Conservation (phyloP, 2,113 vertebrate species). For the Lepisosteus oculatus region DNA sequence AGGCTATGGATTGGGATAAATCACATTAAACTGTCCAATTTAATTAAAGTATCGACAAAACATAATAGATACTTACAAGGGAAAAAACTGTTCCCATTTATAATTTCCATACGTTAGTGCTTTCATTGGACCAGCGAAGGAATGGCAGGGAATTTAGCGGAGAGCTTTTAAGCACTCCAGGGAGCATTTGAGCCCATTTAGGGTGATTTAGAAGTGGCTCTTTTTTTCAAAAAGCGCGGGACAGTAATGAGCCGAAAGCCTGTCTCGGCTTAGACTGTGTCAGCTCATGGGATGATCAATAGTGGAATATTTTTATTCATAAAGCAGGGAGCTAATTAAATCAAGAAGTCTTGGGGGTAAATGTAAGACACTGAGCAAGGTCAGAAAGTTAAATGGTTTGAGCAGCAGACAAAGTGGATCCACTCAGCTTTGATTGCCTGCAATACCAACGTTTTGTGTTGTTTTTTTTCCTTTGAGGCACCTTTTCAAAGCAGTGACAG, state of each 20-base stretch:
- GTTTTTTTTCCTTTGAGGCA: too few species aligned
- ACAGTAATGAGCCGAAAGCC: slow-evolving; percentile 74
- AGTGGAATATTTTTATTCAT: slow-evolving; percentile 98
- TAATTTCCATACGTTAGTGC: slow-evolving; percentile 84
- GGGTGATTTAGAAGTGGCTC: slow-evolving; percentile 79
- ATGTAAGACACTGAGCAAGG: slow-evolving; percentile 76
- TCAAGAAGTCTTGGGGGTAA: slow-evolving; percentile 82
- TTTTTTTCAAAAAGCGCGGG: slow-evolving; percentile 42
- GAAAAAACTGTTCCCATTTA: slow-evolving; percentile 78
- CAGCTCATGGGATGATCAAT: slow-evolving; percentile 90
- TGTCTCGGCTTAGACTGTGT: slow-evolving; percentile 75
- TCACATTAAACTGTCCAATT: slow-evolving; percentile 95
- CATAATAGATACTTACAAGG: slow-evolving; percentile 95
- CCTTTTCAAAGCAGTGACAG: too few species aligned
- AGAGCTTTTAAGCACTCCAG: slow-evolving; percentile 70
- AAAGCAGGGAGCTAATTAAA: slow-evolving; percentile 93
- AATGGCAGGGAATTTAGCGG: slow-evolving; percentile 70
- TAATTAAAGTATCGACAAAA: slow-evolving; percentile 98
- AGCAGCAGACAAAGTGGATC: slow-evolving; percentile 25
- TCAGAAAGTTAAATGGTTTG: slow-evolving; percentile 42
- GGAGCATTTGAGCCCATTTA: slow-evolving; percentile 86
- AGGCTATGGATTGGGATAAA: slow-evolving; percentile 95
- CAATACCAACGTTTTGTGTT: too few species aligned
- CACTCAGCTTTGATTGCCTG: slow-evolving; percentile 19
- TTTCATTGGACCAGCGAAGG: slow-evolving; percentile 68